These are phyloP conservation scores for Cyprinodon diabolis DNA, from an alignment of 2,797 vertebrate genomes.

Conservation along the genomic window DNA sequence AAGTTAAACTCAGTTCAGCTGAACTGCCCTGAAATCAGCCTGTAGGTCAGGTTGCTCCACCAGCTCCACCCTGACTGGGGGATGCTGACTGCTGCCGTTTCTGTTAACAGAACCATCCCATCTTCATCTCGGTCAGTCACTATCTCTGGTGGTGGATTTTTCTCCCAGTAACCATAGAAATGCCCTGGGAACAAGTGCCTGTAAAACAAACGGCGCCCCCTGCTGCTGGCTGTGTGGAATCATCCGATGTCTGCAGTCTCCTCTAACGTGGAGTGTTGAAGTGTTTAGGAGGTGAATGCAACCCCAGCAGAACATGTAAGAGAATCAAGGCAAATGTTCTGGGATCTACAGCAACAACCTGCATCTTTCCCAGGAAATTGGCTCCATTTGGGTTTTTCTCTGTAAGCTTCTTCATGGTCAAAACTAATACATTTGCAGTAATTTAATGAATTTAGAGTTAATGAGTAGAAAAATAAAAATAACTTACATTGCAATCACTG, in stretches of 20 bases:
- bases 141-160: conserved; percentile 1
- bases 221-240: conserved; percentile 1
- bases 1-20: not conserved
- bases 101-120: conserved; percentile 36
- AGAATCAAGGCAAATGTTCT: too few species aligned
- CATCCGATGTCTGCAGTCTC: not conserved
- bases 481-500: too few species aligned
- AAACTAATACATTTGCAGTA: too few species aligned
- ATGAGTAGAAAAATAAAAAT: too few species aligned
- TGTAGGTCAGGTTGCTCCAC: not conserved
- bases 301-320: not conserved
- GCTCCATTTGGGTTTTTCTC: conserved; percentile 5
- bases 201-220: conserved; percentile 9
- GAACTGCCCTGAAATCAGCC: not conserved
- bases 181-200: conserved; percentile 26
- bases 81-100: not conserved
- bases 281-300: not conserved
- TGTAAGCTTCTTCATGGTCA: not conserved
- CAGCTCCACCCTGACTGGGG: not conserved
- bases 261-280: not conserved
- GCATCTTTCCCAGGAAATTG: not conserved
- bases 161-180: not conserved
- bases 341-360: not conserved
- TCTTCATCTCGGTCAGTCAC: conserved; percentile 28
- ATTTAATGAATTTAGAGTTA: too few species aligned